These are phyloP conservation scores for Penaeus monodon DNA, from an alignment of 2,888 invertebrate genomes.

Conservation along the genomic window DNA sequence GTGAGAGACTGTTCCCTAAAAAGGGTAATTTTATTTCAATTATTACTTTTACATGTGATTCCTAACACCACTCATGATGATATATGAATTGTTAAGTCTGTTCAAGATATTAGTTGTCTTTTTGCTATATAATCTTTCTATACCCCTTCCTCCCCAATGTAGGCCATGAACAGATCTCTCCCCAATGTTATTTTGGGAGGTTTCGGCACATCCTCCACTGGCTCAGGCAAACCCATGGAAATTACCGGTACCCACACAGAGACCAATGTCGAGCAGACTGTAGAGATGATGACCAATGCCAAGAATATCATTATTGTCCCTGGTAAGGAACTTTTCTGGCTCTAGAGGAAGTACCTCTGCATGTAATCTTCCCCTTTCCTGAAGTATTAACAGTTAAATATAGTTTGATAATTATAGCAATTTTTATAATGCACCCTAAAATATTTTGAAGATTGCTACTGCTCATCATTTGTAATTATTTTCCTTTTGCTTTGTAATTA, in stretches of 20 bases:
- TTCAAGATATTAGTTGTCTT: no score
- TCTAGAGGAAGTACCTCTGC: not conserved
- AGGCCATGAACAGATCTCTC: constrained; percentile 81
- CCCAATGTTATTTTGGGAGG: constrained; percentile 91
- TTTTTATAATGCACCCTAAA: no score
- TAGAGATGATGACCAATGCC: constrained; percentile 82
- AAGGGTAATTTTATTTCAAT: not conserved
- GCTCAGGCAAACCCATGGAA: constrained; percentile 81
- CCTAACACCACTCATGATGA: no score
- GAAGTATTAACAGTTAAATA: no score
- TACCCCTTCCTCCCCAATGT: not conserved
- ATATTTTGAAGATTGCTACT: no score
- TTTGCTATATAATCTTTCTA: not conserved
- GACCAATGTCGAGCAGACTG: constrained; percentile 80
- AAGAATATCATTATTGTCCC: constrained; percentile 90
- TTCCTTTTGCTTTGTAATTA: no score
- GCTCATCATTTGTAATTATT: no score
- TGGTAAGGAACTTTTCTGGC: constrained; percentile 70
- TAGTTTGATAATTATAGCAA: no score
- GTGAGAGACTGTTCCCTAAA: constrained; percentile 70
- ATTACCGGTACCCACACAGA: constrained; percentile 86
- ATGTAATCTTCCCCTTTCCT: no score
- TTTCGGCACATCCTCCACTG: constrained; percentile 83
- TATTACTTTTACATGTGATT: no score
- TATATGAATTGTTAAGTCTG: no score